Conservation (phyloP, 2,113 vertebrate species). For the Narcine bancroftii region DNA sequence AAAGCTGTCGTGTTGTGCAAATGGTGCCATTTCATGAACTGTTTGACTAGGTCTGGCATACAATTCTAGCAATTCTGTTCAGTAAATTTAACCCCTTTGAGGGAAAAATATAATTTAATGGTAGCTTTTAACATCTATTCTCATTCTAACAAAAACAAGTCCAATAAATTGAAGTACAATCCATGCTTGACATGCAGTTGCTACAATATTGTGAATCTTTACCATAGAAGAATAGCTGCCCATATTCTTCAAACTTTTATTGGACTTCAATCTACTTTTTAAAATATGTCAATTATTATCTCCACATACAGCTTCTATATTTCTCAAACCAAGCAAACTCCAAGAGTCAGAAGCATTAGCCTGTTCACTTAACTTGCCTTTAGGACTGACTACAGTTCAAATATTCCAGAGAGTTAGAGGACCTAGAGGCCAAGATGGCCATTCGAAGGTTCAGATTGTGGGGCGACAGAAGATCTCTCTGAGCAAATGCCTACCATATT, state of each 20-base stretch:
- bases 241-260: neutral
- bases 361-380: neutral
- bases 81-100: neutral
- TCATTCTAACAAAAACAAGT: neutral
- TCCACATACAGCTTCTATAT: neutral
- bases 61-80: neutral
- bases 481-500: too few species aligned
- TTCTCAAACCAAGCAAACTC: neutral
- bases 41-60: neutral
- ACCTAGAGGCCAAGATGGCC: too few species aligned
- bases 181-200: neutral
- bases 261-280: neutral
- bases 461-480: too few species aligned
- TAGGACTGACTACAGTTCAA: neutral
- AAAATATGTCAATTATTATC: neutral
- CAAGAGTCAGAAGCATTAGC: neutral
- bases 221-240: neutral
- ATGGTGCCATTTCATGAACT: neutral
- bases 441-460: too few species aligned
- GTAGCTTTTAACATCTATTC: neutral
- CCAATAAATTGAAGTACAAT: neutral
- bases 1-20: neutral
- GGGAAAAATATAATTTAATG: neutral
- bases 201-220: neutral
- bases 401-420: too few species aligned